Evolutionary conservation across 2,113 vertebrate species (phyloP).

Genomic region (Hydrolagus affinis): DNA sequence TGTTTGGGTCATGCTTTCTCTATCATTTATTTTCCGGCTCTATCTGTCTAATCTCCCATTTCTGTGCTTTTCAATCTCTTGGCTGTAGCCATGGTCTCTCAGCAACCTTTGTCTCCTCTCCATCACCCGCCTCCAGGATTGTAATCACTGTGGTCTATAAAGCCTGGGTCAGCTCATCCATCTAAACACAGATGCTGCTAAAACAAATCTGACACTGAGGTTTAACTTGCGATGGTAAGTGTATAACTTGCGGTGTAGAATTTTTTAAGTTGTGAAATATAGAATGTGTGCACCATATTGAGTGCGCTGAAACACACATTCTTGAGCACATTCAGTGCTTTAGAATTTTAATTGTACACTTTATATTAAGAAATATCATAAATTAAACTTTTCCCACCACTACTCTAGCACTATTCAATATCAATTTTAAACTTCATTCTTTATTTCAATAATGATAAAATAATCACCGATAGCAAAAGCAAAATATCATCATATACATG

Average conservation of each 20-base stretch:
- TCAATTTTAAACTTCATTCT: background rate
- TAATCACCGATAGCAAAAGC: no score
- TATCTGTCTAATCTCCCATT: background rate
- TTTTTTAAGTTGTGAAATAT: no score
- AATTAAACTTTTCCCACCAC: background rate
- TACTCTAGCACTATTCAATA: background rate
- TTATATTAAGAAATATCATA: no score
- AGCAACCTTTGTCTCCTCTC: no score
- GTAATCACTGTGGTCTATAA: background rate
- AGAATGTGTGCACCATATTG: no score
- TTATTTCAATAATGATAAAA: background rate
- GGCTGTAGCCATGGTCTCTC: background rate
- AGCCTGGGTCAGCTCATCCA: background rate
- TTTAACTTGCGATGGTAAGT: no score
- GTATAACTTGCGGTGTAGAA: no score
- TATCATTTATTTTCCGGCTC: background rate
- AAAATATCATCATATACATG: constrained; percentile 53
- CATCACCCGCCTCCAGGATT: background rate
- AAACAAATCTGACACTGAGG: no score
- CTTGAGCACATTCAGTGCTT: no score
- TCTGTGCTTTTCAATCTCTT: background rate
- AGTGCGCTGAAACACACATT: no score
- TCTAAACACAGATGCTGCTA: background rate
- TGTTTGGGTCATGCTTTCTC: no score
- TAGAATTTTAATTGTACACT: no score